Conservation (phyloP, 2,113 vertebrate species). For the Todiramphus chloris region DNA sequence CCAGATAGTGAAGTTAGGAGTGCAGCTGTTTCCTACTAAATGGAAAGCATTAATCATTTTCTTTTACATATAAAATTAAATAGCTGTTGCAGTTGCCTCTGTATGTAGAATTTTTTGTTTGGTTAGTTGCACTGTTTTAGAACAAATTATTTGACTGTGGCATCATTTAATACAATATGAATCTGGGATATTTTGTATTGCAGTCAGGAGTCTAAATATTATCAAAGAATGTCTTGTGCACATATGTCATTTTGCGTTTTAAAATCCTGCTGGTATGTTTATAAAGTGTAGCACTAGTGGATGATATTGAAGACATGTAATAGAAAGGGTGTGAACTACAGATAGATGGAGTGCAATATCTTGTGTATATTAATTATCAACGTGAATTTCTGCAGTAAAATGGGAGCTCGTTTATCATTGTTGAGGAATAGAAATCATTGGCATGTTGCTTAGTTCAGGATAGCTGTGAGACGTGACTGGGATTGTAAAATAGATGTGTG, state of each 20-base stretch:
- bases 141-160: background rate
- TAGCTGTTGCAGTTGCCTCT: background rate
- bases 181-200: background rate
- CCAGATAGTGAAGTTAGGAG: background rate
- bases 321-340: background rate
- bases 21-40: slow-evolving; percentile 22
- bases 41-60: background rate
- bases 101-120: background rate
- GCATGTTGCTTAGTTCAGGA: background rate
- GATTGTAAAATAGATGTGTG: background rate
- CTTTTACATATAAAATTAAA: background rate
- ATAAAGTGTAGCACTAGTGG: background rate
- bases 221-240: background rate
- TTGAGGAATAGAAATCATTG: background rate
- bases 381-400: background rate
- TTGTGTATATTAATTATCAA: background rate
- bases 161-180: background rate
- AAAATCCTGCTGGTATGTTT: background rate
- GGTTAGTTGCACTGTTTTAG: background rate
- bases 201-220: background rate
- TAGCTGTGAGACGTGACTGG: background rate
- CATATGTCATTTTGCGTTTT: background rate
- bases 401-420: background rate
- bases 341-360: background rate
- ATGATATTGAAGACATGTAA: background rate